Evolutionary conservation across 2,888 invertebrate species (phyloP).

Genomic region (Metalampra italica): DNA sequence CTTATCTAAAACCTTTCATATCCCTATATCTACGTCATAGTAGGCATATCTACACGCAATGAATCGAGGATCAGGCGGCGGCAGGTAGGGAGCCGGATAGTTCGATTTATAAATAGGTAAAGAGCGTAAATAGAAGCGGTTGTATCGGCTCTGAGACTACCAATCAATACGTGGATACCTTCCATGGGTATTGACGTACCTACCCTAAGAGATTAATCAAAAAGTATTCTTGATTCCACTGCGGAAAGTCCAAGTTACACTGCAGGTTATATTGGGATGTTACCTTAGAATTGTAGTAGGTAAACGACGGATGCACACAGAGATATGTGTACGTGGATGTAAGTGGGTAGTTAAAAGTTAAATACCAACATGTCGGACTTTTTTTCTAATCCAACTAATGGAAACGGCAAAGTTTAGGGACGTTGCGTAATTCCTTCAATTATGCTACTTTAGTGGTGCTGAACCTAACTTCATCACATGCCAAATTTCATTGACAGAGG

Average conservation of each 20-base stretch:
- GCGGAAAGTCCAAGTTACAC: slow-evolving; percentile 21
- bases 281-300: slow-evolving; percentile 29
- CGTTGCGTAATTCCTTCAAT: slow-evolving; percentile 37
- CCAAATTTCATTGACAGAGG: too few species aligned
- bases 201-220: slow-evolving; percentile 17
- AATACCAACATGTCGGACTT: slow-evolving; percentile 63
- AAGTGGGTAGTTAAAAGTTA: slow-evolving; percentile 67
- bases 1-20: not conserved
- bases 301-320: slow-evolving; percentile 45
- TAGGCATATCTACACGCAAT: not conserved
- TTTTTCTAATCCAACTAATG: slow-evolving; percentile 70
- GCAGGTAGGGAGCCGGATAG: slow-evolving; percentile 67
- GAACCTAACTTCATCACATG: too few species aligned
- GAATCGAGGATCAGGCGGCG: slow-evolving; percentile 26
- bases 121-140: slow-evolving; percentile 73
- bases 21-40: not conserved
- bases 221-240: slow-evolving; percentile 23
- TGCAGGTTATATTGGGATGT: slow-evolving; percentile 23
- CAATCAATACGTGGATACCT: slow-evolving; percentile 64
- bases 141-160: slow-evolving; percentile 69
- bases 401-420: slow-evolving; percentile 50
- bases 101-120: slow-evolving; percentile 75
- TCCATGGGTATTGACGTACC: slow-evolving; percentile 33
- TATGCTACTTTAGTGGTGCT: slow-evolving; percentile 17
- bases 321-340: slow-evolving; percentile 35